A percentile compares a stretch with the other conserved stretches of the same genome.
Conservation (phyloP, 2,797 vertebrate genomes). For the Arrhamphus sclerolepis region DNA sequence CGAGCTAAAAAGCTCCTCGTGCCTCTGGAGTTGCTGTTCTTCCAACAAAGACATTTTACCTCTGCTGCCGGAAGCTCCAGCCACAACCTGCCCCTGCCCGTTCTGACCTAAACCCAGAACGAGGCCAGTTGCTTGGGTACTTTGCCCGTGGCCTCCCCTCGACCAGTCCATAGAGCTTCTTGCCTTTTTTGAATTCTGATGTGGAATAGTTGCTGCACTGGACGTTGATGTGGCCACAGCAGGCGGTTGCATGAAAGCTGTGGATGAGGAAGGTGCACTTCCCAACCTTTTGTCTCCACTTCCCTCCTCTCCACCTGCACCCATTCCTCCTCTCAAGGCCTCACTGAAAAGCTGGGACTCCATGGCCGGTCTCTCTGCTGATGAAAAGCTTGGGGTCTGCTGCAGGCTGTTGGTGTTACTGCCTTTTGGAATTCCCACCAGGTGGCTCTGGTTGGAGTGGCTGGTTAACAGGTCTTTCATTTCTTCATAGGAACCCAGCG, state of each 20-base stretch:
- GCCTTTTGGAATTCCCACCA: conserved; percentile 93
- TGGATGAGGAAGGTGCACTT: conserved; percentile 71
- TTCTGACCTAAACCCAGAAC: conserved; percentile 60
- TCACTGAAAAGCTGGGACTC: conserved; percentile 88
- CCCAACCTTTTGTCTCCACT: conserved; percentile 54
- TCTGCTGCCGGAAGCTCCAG: conserved; percentile 66
- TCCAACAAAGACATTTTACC: conserved; percentile 86
- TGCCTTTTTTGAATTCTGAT: conserved; percentile 87
- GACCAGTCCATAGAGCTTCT: conserved; percentile 87
- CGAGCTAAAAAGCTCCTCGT: conserved; percentile 88
- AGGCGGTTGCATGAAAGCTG: conserved; percentile 83
- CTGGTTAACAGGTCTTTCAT: conserved; percentile 95
- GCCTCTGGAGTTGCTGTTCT: conserved; percentile 84
- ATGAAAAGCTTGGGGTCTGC: conserved; percentile 76
- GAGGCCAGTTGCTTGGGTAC: conserved; percentile 50
- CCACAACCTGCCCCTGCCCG: conserved; percentile 64
- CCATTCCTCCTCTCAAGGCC: conserved; percentile 78
- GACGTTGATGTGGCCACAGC: conserved; percentile 76
- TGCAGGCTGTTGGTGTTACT: conserved; percentile 69
- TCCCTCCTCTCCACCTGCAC: conserved; percentile 33
- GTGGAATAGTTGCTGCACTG: conserved; percentile 46
- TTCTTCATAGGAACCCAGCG: conserved; percentile 93
- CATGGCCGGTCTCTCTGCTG: conserved; percentile 39
- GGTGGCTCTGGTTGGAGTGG: conserved; percentile 94
- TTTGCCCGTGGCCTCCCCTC: conserved; percentile 79